phyloP scores from a whole-genome alignment of 2,113 vertebrate species.

The Hemiscyllium ocellatum region DNA sequence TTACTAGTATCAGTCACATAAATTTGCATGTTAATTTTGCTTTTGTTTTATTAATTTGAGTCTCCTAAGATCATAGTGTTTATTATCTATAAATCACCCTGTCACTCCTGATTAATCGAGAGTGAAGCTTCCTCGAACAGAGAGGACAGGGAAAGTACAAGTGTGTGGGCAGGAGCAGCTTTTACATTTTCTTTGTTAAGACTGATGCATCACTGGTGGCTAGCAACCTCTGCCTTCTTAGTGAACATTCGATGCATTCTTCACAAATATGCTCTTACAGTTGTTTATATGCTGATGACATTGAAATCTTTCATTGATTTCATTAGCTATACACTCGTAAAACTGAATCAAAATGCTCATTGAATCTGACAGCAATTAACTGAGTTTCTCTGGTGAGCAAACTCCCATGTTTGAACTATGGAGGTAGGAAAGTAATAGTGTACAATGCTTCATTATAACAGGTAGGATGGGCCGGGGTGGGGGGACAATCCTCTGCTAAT shows the following conservation, averaged over 20 bases:
- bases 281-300: neutral
- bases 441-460: neutral
- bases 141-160: neutral
- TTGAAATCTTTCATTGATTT: neutral
- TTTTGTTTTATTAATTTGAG: conserved; percentile 32
- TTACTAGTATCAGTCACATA: neutral
- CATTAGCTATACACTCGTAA: neutral
- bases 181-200: neutral
- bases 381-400: neutral
- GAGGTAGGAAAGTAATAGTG: neutral
- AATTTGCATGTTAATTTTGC: conserved; percentile 35
- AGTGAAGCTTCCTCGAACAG: neutral
- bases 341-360: neutral
- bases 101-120: neutral
- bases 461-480: too few relatives aligned
- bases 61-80: conserved; percentile 31
- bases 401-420: neutral
- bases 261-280: neutral
- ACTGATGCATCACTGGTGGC: neutral
- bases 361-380: neutral
- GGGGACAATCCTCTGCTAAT: neutral
- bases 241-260: neutral
- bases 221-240: neutral
- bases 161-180: neutral
- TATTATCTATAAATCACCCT: conserved; percentile 33